These are phyloP conservation scores for Tholera decimalis DNA, from an alignment of 2,888 invertebrate genomes.

Conservation along the genomic window DNA sequence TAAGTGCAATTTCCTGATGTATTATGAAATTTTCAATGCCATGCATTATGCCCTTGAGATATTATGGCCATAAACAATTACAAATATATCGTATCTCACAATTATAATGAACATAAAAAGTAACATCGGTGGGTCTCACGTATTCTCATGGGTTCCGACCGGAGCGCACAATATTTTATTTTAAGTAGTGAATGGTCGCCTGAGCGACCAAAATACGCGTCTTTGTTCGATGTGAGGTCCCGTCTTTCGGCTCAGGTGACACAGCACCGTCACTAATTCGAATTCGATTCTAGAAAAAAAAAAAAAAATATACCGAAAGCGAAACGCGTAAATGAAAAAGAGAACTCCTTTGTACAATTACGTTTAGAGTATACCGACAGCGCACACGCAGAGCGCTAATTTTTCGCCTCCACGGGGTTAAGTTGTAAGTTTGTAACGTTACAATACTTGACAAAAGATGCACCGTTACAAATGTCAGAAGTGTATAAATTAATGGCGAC, in stretches of 20 bases:
- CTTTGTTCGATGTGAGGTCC: constrained; percentile 86
- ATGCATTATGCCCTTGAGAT: constrained; percentile 70
- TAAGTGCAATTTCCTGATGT: constrained; percentile 35
- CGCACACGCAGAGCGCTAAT: constrained; percentile 85
- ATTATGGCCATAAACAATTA: constrained; percentile 82
- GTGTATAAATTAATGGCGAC: constrained; percentile 89
- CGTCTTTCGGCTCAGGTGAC: constrained; percentile 87
- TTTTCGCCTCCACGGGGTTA: constrained; percentile 83
- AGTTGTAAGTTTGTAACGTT: constrained; percentile 66
- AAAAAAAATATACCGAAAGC: constrained; percentile 75
- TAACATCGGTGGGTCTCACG: constrained; percentile 72
- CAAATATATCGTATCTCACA: constrained; percentile 80
- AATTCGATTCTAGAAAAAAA: constrained; percentile 76
- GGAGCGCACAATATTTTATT: constrained; percentile 83
- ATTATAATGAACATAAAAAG: constrained; percentile 83
- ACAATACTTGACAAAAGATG: constrained; percentile 79
- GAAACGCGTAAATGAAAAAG: constrained; percentile 78
- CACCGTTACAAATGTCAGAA: constrained; percentile 89
- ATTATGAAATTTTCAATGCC: constrained; percentile 42
- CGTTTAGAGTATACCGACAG: constrained; percentile 71
- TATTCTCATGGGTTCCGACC: constrained; percentile 83
- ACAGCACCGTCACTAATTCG: constrained; percentile 87
- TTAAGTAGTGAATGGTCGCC: constrained; percentile 82
- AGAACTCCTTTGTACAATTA: constrained; percentile 73
- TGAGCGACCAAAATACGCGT: constrained; percentile 85